These are phyloP conservation scores for Dendrolimus punctatus DNA, from an alignment of 1,140 invertebrate genomes.

Conservation along the genomic window DNA sequence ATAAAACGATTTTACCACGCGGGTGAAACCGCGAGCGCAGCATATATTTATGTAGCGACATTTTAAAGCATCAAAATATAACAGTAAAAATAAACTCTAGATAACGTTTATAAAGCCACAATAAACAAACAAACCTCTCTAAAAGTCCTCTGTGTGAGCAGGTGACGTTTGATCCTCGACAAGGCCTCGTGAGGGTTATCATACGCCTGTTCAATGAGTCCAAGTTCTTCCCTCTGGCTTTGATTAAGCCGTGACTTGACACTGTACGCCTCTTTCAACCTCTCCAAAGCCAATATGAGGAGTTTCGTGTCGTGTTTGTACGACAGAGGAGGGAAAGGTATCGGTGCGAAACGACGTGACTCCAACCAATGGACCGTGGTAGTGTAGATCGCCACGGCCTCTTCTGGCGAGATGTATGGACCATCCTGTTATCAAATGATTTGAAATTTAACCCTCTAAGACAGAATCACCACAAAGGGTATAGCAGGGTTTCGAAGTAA, in stretches of 20 bases:
- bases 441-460: no score
- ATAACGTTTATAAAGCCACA: neutral
- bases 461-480: no score
- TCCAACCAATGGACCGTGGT: constrained; percentile 99
- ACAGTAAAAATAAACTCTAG: constrained; percentile 1
- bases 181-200: constrained; percentile 99
- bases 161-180: constrained; percentile 98
- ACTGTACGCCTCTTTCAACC: constrained; percentile 99
- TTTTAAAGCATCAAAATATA: no score
- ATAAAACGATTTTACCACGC: no score
- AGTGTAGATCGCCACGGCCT: constrained; percentile 99
- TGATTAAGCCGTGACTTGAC: constrained; percentile 99
- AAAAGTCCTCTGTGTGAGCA: constrained; percentile 97
- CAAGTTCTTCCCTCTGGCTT: constrained; percentile 98
- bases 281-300: constrained; percentile 95
- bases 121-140: constrained; percentile 83
- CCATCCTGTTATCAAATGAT: constrained; percentile 80
- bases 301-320: constrained; percentile 99
- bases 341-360: constrained; percentile 97
- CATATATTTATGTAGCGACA: neutral
- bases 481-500: no score
- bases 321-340: constrained; percentile 98
- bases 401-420: constrained; percentile 99
- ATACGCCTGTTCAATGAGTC: constrained; percentile 99
- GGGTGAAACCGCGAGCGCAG: no score